Evolutionary conservation across 30 jellyfish, hydroid and myxozoan species (phyloP).

Genomic region (Clytia hemisphaerica): DNA sequence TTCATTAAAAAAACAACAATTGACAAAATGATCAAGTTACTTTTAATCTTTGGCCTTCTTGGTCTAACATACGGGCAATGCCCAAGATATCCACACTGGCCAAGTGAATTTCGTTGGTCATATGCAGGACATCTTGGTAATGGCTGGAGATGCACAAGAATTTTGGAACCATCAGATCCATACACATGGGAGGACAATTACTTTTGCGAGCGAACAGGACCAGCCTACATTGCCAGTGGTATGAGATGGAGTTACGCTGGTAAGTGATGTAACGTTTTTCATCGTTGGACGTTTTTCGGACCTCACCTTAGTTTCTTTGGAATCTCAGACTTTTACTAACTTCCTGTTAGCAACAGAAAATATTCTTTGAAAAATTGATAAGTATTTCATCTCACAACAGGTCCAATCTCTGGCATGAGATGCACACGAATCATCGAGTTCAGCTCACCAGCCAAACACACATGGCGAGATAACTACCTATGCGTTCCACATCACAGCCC

Average conservation of each 20-base stretch:
- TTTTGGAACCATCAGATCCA: slow-evolving; percentile 10
- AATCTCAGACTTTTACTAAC: no score
- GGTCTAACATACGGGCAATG: no score
- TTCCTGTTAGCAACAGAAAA: no score
- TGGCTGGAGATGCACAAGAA: slow-evolving; percentile 1
- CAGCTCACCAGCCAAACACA: slow-evolving; percentile 50
- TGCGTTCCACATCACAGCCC: slow-evolving; percentile 86
- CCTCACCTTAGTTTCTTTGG: no score
- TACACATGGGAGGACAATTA: slow-evolving; percentile 2
- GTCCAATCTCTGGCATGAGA: slow-evolving; percentile 58
- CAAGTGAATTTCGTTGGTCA: slow-evolving; percentile 7
- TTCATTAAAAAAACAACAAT: no score
- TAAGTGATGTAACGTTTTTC: no score
- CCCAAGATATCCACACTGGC: slow-evolving; percentile 23
- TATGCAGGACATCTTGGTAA: background rate
- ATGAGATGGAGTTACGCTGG: no score
- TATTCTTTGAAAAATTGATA: no score
- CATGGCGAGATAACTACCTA: slow-evolving; percentile 72
- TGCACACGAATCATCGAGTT: slow-evolving; percentile 84
- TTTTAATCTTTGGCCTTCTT: no score
- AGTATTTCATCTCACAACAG: slow-evolving; percentile 22
- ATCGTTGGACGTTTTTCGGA: no score
- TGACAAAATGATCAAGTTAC: no score
- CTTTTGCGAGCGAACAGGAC: slow-evolving; percentile 13
- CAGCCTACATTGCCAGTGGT: no score